Percentiles rank a stretch among this genome's conserved stretches.
These are phyloP conservation scores for Hemiprocne comata DNA, from an alignment of 2,113 vertebrate species.

Conservation along the genomic window DNA sequence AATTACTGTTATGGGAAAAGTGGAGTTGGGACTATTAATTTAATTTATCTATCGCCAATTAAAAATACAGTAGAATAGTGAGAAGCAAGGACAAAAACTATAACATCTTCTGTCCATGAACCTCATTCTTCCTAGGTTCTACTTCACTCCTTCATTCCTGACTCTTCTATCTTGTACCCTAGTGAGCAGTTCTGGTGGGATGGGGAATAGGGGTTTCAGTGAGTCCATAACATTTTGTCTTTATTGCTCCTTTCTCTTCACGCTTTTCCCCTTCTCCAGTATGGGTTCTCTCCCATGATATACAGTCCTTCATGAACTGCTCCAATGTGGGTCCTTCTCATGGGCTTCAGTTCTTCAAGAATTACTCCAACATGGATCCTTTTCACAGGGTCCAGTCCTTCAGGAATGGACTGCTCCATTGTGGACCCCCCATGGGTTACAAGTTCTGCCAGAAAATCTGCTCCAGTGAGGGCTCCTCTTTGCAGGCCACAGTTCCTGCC, in stretches of 20 bases:
- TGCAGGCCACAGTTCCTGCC: no score
- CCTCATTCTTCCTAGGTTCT: not conserved
- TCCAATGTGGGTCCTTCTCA: not conserved
- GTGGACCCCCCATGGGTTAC: no score
- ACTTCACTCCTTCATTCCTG: no score
- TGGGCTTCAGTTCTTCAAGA: not conserved
- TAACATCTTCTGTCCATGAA: not conserved
- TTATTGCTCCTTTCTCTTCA: not conserved
- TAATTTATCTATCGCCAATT: not conserved
- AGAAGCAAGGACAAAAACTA: not conserved
- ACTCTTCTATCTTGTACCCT: not conserved
- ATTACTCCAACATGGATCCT: not conserved
- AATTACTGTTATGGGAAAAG: not conserved
- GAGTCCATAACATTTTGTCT: not conserved
- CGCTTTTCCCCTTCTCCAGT: not conserved
- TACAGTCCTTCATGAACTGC: not conserved
- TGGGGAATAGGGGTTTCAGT: not conserved
- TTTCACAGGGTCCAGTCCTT: no score
- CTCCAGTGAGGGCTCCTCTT: no score
- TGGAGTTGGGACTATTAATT: not conserved
- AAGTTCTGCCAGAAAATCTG: no score
- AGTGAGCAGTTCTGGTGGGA: accelerated
- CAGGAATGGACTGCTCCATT: no score
- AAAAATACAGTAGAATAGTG: not conserved
- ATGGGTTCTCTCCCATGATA: not conserved